Evolutionary conservation across 2,888 invertebrate genomes (phyloP).

Genomic region (Noctua pronuba): DNA sequence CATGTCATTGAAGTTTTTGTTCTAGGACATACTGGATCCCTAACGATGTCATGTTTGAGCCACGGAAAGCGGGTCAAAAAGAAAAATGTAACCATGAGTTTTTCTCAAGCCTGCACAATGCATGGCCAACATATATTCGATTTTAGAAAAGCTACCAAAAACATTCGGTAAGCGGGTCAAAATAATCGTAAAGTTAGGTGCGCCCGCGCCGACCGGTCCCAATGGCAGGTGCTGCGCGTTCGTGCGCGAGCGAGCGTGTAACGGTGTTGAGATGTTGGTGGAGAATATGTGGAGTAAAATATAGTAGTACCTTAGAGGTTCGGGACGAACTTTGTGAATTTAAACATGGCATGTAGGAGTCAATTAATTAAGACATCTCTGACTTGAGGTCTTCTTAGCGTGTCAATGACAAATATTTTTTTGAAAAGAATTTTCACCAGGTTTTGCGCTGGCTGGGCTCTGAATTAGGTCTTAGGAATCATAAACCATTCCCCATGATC

Average conservation of each 20-base stretch:
- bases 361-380: background rate
- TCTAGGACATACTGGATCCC: background rate
- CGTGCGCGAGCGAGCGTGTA: conserved; percentile 26
- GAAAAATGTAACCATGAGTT: background rate
- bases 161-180: conserved; percentile 57
- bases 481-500: too few relatives aligned
- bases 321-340: background rate
- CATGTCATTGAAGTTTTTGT: background rate
- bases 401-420: background rate
- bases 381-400: background rate
- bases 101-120: background rate
- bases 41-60: background rate
- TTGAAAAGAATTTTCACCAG: background rate
- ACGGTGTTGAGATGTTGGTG: conserved; percentile 40
- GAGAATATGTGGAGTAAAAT: background rate
- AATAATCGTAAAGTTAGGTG: conserved; percentile 62
- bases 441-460: background rate
- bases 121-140: background rate
- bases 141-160: conserved; percentile 62
- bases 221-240: conserved; percentile 49
- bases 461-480: background rate
- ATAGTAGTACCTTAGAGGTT: background rate
- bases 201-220: conserved; percentile 61
- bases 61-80: background rate
- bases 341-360: background rate